Base-by-base conservation (phyloP, 2,888 invertebrate species). In the Vanessa cardui region DNA sequence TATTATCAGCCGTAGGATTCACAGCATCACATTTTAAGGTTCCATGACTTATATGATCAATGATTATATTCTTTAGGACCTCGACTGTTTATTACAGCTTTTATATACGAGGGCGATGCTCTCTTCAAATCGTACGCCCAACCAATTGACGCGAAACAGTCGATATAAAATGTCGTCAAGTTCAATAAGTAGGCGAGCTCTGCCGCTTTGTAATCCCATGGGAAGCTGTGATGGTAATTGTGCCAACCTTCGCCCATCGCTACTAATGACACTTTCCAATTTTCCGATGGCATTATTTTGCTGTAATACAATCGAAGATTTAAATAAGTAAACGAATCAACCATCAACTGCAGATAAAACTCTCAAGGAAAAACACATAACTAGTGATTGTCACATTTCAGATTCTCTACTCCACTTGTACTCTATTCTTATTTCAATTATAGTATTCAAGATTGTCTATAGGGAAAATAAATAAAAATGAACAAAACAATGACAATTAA, bases 191-290 rank as follows among this genome's bases (percentile, higher is more conserved):
- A 93, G 56, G 97, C 97, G n/a, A 97, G 90, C 84, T 98, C 98
- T 7, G 97, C 96, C 33, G 98, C 96, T 80, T 97, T 96, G 94
- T 98, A 98, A 86, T 98, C 98, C 96, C 97, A 97, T 0, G 98
- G 98, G 87, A 98, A 98, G 0, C 96, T 96, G 87, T 98, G 98
- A 84, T 98, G 98, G 86, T 97, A 98, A 89, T 98, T 98, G 90
- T 98, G 98, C 96, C 97, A 98, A 6, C 98, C 98, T 85, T 97
- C 97, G 0, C 97, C 97, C 87, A 96, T 92, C 0, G 97, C 95
- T 26, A 95, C 79, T 0, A 96, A 78, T 0, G 97, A 95, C 0
- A 98, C 97, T 0, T 93, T 88, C 73, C 94, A 92, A 83, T 97
- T 98, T 87, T 98, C 96, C 0, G 94, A 91, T 0, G 98, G 97